phyloP scores from a whole-genome alignment of 1,140 invertebrate species.

The Wiebesia pumilae region DNA sequence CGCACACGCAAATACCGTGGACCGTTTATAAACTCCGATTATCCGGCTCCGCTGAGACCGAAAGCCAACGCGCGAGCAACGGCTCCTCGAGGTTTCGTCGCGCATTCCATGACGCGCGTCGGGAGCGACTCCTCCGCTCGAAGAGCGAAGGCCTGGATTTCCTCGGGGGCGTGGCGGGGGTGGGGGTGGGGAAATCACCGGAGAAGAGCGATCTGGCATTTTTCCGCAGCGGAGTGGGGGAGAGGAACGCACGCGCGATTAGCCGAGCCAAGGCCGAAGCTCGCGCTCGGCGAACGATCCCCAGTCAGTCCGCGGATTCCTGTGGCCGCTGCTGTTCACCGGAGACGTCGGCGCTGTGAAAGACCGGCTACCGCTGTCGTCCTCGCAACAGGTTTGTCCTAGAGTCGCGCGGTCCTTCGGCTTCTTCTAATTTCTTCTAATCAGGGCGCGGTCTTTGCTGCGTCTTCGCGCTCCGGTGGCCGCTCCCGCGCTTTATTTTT shows the following conservation, averaged over 20 bases:
- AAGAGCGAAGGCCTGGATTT: slow-evolving; percentile 1
- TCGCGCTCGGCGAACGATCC: background rate
- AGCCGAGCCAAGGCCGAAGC: slow-evolving; percentile 1
- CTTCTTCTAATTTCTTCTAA: background rate
- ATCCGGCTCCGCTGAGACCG: background rate
- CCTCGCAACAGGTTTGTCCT: background rate
- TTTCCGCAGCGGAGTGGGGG: slow-evolving; percentile 1
- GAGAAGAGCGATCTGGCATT: too few relatives aligned
- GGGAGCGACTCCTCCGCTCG: background rate
- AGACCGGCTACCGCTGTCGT: too few relatives aligned
- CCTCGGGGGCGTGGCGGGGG: too few relatives aligned
- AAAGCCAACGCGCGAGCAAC: background rate
- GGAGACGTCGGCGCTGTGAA: background rate
- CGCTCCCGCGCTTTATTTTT: slow-evolving; percentile 10
- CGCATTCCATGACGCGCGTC: background rate
- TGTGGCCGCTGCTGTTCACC: background rate
- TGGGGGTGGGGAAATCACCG: background rate
- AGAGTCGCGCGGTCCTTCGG: background rate
- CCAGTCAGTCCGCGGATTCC: slow-evolving; percentile 29
- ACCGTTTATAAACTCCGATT: background rate
- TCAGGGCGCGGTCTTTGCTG: background rate
- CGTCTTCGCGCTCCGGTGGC: background rate
- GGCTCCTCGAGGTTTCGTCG: too few relatives aligned
- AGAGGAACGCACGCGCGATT: slow-evolving; percentile 10
- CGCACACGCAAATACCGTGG: background rate